Base-by-base conservation (phyloP, 2,113 vertebrate species). In the Calypte anna region DNA sequence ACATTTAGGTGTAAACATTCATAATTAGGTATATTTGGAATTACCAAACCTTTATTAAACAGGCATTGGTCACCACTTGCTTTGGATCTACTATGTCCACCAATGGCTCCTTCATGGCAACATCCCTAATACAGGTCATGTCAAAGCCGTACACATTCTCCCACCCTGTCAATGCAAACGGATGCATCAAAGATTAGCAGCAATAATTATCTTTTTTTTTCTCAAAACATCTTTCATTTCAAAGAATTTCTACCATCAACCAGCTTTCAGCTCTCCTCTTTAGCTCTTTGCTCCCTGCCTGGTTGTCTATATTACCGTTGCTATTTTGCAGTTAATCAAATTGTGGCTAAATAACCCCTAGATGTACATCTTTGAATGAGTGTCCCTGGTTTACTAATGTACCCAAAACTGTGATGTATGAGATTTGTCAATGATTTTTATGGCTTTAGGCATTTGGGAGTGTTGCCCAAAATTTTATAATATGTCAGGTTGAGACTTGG, bases 101-200 rank as follows among this genome's bases (percentile, higher is more conserved):
- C 97, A 99, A 96, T 4, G 99, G 99, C 86, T 99, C 99, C 98
- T 98, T 99, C 98, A 99, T 99, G 91, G 99, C 99, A 78, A 99
- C 99, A 7, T 99, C 99, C 51, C 99, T 98, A 96, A 99, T 99
- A 91, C 99, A 99, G 88, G 99, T 99, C 99, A 99, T 99, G 98
- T 99, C 99, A 97, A 99, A 99, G 90, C 99, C 99, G 40, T 99
- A 99, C 66, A 99, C 99, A 11, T 99, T 99, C 97, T 99, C 99
- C 99, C 99, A 99, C 99, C 99, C 99, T 99, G 98, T 66, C 62
- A 95, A 90, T 67, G 90, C 36, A 97, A 96, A 97, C 28, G 10
- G 7, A 90, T 51, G 46, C n/a, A 8, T 95, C 77, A 97, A 54
- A 86, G 36, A 70, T 95, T 62, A 95, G 78, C 55, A 89, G 28